Conservation (phyloP, 2,113 vertebrate species). For the Pteruthius melanotis region DNA sequence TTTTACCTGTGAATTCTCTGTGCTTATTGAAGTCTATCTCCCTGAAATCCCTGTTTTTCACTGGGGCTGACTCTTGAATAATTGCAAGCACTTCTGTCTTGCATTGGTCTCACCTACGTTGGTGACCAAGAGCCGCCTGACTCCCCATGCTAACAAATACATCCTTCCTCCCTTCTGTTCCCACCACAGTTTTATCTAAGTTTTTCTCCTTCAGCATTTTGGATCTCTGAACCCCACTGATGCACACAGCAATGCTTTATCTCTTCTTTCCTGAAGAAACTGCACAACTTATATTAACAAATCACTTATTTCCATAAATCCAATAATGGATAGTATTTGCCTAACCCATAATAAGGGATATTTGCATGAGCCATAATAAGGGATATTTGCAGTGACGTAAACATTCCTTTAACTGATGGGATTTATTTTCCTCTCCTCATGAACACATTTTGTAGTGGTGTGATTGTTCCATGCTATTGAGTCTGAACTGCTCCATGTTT, state of each 20-base stretch:
- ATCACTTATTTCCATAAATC: background rate
- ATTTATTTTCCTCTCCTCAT: background rate
- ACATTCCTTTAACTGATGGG: background rate
- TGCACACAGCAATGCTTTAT: background rate
- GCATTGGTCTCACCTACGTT: background rate
- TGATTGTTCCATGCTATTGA: background rate
- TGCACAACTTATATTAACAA: background rate
- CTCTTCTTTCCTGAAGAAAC: background rate
- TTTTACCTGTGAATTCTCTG: background rate
- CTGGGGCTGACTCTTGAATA: background rate
- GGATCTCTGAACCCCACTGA: background rate
- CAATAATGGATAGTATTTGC: background rate
- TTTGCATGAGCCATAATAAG: background rate
- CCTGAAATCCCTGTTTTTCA: background rate
- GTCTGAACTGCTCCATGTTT: background rate
- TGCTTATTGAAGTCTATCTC: background rate
- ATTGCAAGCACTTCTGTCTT: background rate
- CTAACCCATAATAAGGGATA: background rate
- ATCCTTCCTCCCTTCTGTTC: background rate
- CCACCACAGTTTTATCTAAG: background rate
- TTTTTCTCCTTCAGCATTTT: background rate
- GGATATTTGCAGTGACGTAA: background rate
- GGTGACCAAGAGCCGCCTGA: background rate
- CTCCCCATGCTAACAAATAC: background rate
- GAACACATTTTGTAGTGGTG: background rate